phyloP scores from a whole-genome alignment of 2,888 invertebrate genomes.

The Leuctra nigra region DNA sequence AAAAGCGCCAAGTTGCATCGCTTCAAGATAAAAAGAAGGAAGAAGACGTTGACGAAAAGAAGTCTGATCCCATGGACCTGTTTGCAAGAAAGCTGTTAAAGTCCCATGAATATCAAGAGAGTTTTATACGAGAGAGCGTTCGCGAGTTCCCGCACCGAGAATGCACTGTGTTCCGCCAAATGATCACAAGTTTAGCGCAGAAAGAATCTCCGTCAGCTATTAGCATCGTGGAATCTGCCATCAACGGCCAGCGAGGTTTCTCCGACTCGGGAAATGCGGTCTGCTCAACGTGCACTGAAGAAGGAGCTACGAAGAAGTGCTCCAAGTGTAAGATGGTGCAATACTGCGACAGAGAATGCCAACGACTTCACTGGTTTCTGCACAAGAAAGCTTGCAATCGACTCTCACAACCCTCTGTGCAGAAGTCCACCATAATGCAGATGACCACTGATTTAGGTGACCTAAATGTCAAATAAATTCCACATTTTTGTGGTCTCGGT shows the following conservation, averaged over 20 bases:
- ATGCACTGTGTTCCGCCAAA: constrained; percentile 81
- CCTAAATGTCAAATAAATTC: too few relatives aligned
- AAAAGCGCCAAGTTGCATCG: constrained; percentile 56
- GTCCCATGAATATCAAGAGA: constrained; percentile 53
- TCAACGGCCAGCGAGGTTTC: constrained; percentile 85
- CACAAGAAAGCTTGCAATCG: constrained; percentile 80
- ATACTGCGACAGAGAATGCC: constrained; percentile 93
- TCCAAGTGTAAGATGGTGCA: constrained; percentile 88
- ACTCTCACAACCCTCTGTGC: constrained; percentile 39
- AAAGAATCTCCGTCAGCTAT: constrained; percentile 65
- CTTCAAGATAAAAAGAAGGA: constrained; percentile 35
- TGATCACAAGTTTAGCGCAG: constrained; percentile 68
- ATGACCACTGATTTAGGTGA: neutral
- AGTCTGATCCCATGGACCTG: constrained; percentile 63
- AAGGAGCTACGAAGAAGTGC: constrained; percentile 87
- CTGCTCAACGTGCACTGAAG: constrained; percentile 83
- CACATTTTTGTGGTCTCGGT: too few relatives aligned
- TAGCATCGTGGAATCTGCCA: constrained; percentile 66
- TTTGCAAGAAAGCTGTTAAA: constrained; percentile 71
- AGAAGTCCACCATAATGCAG: constrained; percentile 4
- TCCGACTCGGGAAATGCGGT: constrained; percentile 52
- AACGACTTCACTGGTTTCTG: constrained; percentile 87
- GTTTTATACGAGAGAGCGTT: constrained; percentile 76
- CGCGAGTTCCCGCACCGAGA: constrained; percentile 88
- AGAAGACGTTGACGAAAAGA: constrained; percentile 45